These are phyloP conservation scores for Aythya baeri DNA, from an alignment of 2,113 vertebrate species.

Conservation along the genomic window DNA sequence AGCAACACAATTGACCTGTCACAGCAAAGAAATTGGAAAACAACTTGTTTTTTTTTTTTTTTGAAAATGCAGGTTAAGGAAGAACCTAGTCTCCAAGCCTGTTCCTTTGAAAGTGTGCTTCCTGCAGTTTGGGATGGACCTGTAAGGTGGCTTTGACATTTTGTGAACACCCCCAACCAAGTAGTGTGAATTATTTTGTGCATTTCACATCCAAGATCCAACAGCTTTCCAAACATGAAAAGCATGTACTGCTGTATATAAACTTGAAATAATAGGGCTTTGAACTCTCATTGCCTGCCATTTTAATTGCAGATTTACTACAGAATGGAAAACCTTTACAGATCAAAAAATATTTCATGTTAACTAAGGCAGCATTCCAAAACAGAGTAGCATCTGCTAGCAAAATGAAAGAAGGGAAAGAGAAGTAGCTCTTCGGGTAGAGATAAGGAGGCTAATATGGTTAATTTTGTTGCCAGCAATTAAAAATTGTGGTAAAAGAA, in stretches of 20 bases:
- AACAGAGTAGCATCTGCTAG: neutral
- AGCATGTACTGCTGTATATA: slow-evolving; percentile 43
- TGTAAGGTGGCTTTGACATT: slow-evolving; percentile 56
- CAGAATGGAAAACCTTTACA: neutral
- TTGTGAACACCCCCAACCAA: slow-evolving; percentile 51
- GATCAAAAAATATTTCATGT: neutral
- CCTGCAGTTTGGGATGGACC: slow-evolving; percentile 55
- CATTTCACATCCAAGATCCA: slow-evolving; percentile 63
- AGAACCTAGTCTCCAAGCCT: slow-evolving; percentile 48
- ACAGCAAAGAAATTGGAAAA: slow-evolving; percentile 62
- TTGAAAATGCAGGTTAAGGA: slow-evolving; percentile 57
- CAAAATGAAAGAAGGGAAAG: neutral
- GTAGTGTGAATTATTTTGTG: slow-evolving; percentile 60
- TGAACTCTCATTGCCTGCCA: slow-evolving; percentile 43
- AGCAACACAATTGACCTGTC: slow-evolving; percentile 44
- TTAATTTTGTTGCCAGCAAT: neutral
- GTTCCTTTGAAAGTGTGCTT: slow-evolving; percentile 30
- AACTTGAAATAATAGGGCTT: slow-evolving; percentile 54
- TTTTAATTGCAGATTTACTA: neutral
- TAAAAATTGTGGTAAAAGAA: neutral
- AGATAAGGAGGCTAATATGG: neutral
- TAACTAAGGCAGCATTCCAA: neutral
- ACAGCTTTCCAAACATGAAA: slow-evolving; percentile 46
- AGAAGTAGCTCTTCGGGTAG: neutral
- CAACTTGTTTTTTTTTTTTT: slow-evolving; percentile 44